Percentiles rank a stretch among this genome's conserved stretches.
Evolutionary conservation across 1,140 invertebrate genomes (phyloP).

Genomic region (Diachasma alloeum): DNA sequence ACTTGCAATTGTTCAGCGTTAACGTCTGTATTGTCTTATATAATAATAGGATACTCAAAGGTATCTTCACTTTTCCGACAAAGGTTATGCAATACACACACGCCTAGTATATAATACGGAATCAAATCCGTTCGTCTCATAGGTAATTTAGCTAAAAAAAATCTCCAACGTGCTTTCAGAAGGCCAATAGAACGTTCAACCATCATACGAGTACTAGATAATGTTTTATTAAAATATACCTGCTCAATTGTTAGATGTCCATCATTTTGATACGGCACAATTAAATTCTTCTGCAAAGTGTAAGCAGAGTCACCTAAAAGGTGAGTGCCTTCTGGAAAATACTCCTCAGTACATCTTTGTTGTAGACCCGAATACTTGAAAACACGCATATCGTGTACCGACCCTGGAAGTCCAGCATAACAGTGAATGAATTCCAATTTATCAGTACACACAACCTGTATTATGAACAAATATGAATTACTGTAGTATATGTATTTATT

Average conservation of each 20-base stretch:
- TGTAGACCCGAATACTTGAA: constrained; percentile 33
- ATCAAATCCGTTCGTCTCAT: constrained; percentile 22
- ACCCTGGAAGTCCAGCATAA: constrained; percentile 36
- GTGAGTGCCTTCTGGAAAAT: constrained; percentile 36
- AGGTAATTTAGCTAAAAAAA: constrained; percentile 18
- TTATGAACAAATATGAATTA: not conserved
- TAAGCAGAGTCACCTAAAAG: constrained; percentile 40
- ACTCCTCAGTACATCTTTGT: constrained; percentile 23
- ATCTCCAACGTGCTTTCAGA: constrained; percentile 22
- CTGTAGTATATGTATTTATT: not conserved
- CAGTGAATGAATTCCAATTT: constrained; percentile 35
- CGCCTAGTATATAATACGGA: constrained; percentile 20
- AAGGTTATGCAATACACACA: constrained; percentile 28
- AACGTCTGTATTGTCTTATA: not conserved
- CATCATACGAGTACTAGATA: not conserved
- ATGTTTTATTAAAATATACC: not conserved
- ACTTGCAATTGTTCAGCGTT: too few species aligned
- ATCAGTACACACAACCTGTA: constrained; percentile 33
- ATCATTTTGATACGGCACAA: constrained; percentile 40
- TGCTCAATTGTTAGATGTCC: constrained; percentile 26
- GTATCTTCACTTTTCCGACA: constrained; percentile 17
- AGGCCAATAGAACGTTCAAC: constrained; percentile 11
- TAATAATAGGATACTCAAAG: not conserved
- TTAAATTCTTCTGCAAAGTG: constrained; percentile 27
- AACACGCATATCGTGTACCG: constrained; percentile 39